These are phyloP conservation scores for Drosophila anomalata DNA, from an alignment of 2,888 invertebrate genomes.

Conservation along the genomic window DNA sequence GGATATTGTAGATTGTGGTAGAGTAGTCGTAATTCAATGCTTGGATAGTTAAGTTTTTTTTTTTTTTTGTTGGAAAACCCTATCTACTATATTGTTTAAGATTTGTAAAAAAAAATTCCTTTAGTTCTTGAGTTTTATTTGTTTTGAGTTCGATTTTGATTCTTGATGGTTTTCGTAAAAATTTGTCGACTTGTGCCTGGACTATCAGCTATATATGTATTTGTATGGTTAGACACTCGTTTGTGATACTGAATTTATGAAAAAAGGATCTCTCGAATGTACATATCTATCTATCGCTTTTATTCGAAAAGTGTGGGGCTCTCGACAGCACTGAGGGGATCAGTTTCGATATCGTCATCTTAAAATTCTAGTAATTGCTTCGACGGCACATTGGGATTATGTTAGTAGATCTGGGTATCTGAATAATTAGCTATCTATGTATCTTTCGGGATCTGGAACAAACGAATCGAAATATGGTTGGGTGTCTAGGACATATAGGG, in stretches of 20 bases:
- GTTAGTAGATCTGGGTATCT: conserved; percentile 2
- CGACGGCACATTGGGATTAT: conserved; percentile 67
- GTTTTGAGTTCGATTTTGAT: conserved; percentile 47
- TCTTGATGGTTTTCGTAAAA: conserved; percentile 32
- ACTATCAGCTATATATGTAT: conserved; percentile 48
- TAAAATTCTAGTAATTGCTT: conserved; percentile 81
- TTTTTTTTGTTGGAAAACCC: conserved; percentile 20
- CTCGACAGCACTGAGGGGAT: too few species aligned
- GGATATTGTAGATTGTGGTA: conserved; percentile 5
- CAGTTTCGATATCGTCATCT: conserved; percentile 49
- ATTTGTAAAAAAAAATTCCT: conserved; percentile 31
- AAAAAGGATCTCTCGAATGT: conserved; percentile 29
- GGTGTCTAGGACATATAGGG: conserved; percentile 7
- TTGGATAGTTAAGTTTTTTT: conserved; percentile 15
- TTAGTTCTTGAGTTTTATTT: conserved; percentile 23
- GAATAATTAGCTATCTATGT: conserved; percentile 24
- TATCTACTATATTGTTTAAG: conserved; percentile 35
- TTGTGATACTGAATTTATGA: conserved; percentile 61
- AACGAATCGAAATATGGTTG: conserved; percentile 22
- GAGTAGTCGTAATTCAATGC: conserved; percentile 6
- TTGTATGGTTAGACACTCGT: conserved; percentile 35
- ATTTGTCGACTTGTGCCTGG: conserved; percentile 43
- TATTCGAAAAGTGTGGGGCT: conserved; percentile 58
- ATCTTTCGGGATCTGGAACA: conserved; percentile 22
- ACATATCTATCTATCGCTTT: conserved; percentile 21